Conservation (phyloP, 1,140 invertebrate species). For the Ericerus pela region DNA sequence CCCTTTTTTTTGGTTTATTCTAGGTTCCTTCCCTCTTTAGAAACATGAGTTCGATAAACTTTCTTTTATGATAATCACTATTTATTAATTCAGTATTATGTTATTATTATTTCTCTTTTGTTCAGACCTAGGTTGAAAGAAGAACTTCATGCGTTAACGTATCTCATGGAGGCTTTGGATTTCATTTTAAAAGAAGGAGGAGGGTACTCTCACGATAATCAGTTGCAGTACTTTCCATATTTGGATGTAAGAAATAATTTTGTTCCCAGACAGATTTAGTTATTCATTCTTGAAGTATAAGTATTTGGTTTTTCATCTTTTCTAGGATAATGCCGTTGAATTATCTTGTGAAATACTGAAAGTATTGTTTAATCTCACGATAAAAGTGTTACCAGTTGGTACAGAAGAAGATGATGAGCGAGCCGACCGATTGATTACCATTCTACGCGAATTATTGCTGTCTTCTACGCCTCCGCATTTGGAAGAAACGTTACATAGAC, state of each 20-base stretch:
- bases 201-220: slow-evolving; percentile 2
- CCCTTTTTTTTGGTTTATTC: too few species aligned
- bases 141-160: slow-evolving; percentile 63
- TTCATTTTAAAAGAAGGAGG: slow-evolving; percentile 42
- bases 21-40: too few species aligned
- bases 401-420: slow-evolving; percentile 41
- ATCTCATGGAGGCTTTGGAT: slow-evolving; percentile 64
- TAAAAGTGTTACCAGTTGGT: slow-evolving; percentile 29
- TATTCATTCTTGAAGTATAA: too few species aligned
- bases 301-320: slow-evolving; percentile 1
- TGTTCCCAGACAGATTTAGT: background rate
- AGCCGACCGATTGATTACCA: slow-evolving; percentile 51
- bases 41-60: too few species aligned
- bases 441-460: slow-evolving; percentile 55
- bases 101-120: slow-evolving; percentile 14
- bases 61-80: too few species aligned
- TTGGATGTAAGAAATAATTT: background rate
- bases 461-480: slow-evolving; percentile 44
- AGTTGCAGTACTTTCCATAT: background rate
- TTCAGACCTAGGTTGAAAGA: slow-evolving; percentile 49
- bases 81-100: too few species aligned
- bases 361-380: slow-evolving; percentile 68
- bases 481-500: slow-evolving; percentile 42
- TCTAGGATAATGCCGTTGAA: slow-evolving; percentile 47
- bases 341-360: slow-evolving; percentile 73